Percentiles rank a stretch among this genome's conserved stretches.
Evolutionary conservation across 2,113 vertebrate genomes (phyloP).

Genomic region (Saccopteryx bilineata): DNA sequence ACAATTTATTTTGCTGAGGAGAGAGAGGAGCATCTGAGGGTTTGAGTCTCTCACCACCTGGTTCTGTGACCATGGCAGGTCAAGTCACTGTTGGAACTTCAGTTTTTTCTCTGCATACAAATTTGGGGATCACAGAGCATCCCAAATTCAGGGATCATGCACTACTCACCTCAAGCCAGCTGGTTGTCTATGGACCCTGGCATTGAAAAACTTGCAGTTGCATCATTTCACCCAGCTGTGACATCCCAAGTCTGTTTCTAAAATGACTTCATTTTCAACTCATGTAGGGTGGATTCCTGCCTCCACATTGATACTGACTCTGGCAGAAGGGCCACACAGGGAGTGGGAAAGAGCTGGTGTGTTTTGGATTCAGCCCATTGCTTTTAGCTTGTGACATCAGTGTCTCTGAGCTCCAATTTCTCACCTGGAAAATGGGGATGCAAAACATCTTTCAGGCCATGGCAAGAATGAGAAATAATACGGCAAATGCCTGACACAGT

Average conservation of each 20-base stretch:
- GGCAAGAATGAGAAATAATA: neutral
- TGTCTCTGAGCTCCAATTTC: neutral
- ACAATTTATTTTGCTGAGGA: neutral
- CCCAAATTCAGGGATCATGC: neutral
- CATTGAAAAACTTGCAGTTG: neutral
- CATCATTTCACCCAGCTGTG: neutral
- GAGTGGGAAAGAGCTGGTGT: neutral
- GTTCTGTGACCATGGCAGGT: neutral
- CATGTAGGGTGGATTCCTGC: fast-evolving
- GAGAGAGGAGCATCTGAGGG: neutral
- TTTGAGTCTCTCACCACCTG: neutral
- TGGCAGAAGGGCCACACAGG: neutral
- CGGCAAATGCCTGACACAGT: neutral
- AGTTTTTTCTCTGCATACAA: neutral
- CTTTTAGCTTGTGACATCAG: neutral
- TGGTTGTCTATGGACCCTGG: neutral
- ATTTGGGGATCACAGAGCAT: neutral
- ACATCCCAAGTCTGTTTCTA: neutral
- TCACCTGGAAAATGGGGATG: neutral
- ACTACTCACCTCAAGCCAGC: neutral
- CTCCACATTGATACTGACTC: neutral
- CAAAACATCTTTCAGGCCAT: neutral
- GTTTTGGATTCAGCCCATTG: neutral
- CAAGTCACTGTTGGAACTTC: neutral
- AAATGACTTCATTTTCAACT: neutral